Evolutionary conservation across 1,140 invertebrate species (phyloP).

Genomic region (Sarcophaga bullata): DNA sequence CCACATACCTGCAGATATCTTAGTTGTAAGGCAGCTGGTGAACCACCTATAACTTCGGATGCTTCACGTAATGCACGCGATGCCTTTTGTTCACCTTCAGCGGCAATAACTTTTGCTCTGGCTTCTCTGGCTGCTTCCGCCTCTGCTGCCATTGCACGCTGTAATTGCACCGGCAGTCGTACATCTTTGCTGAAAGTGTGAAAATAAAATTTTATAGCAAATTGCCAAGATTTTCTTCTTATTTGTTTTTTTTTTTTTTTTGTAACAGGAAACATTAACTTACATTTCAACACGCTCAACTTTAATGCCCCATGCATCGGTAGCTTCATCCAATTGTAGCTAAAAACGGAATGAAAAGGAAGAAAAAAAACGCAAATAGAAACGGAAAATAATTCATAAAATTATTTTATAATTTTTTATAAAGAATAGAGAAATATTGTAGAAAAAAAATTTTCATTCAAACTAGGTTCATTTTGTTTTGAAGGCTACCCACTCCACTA

Average conservation of each 20-base stretch:
- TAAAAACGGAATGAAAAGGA: constrained; percentile 6
- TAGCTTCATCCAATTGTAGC: constrained; percentile 75
- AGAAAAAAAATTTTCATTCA: too few species aligned
- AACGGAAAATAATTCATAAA: neutral
- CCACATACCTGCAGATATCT: constrained; percentile 52
- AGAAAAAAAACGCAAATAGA: neutral
- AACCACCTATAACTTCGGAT: constrained; percentile 86
- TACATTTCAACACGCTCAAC: constrained; percentile 96
- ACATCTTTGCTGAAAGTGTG: constrained; percentile 82
- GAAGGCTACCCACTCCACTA: too few species aligned
- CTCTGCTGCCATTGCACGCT: constrained; percentile 88
- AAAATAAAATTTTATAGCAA: constrained; percentile 6
- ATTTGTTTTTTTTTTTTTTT: neutral
- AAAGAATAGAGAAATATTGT: too few species aligned
- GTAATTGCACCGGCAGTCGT: constrained; percentile 82
- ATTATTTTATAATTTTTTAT: too few species aligned
- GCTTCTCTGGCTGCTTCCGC: constrained; percentile 82
- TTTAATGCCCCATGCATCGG: constrained; percentile 97
- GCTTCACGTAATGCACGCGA: constrained; percentile 88
- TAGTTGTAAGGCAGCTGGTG: constrained; percentile 83
- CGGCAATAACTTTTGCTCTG: constrained; percentile 82
- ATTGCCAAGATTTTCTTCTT: neutral
- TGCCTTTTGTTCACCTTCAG: constrained; percentile 88
- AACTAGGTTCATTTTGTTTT: too few species aligned
- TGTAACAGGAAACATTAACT: constrained; percentile 60